Base-by-base conservation (phyloP, 2,797 vertebrate species). In the Rhinella marina region DNA sequence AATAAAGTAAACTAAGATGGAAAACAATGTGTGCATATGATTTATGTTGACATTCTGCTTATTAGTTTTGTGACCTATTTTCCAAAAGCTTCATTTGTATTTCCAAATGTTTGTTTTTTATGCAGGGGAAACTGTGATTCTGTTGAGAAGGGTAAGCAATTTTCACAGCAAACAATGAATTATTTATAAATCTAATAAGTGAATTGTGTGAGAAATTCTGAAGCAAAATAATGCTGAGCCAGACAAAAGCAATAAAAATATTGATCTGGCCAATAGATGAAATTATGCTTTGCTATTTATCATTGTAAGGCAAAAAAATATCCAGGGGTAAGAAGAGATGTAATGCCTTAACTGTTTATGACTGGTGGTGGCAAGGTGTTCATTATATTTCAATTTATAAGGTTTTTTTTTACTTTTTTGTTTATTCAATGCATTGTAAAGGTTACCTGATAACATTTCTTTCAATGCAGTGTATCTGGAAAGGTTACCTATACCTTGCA, bases 171-270 rank as follows among this genome's bases (percentile, higher is more conserved):
- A 54, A 66, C 59, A 64, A 77, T 85, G 57, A 78, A 85, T 85
- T 62, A 85, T 85, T 85, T 64, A 85, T 85, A 66, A 77, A 61
- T 13, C 25, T 16, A 64, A 64, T 77, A 85, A 66, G 17, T 27
- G 23, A 50, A 77, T 66, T 85, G 73, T 64, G 25, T 50, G 12
- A 52, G 17, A 64, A 85, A 78, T 77, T 77, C 17, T 75, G 54
- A 48, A 59, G 52, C 9, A 2, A 84, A 84, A 48, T 29, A 75
- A 84, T 32, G 19, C 11, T 0, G 10, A 50, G 59, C 19, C 84
- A 54, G 11, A 85, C 59, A 85, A 78, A 77, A 17, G 25, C 59
- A 85, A 54, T 64, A 78, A 64, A 85, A 85, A 85, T 10, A 78
- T 50, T 52, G 57, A 78, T 85, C 78, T 78, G 27, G 57, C 64